Percentiles rank a stretch among this genome's conserved stretches.
phyloP scores from a whole-genome alignment of 30 jellyfish, hydroid and myxozoan genomes.

The Catostylus mosaicus region DNA sequence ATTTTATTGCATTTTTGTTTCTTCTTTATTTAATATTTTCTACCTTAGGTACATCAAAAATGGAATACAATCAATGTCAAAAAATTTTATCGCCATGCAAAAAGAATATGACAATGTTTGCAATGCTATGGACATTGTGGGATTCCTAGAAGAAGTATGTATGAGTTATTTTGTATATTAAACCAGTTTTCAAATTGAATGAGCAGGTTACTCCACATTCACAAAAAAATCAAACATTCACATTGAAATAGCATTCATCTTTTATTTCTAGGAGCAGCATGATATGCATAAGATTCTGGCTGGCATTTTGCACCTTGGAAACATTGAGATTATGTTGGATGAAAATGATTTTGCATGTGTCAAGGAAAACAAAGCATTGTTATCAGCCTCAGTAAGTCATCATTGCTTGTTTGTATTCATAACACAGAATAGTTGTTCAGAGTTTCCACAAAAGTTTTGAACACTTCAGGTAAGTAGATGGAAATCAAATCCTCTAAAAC shows the following conservation, averaged over 20 bases:
- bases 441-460: too few relatives aligned
- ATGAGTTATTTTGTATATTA: neutral
- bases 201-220: too few relatives aligned
- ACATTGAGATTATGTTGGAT: slow-evolving; percentile 39
- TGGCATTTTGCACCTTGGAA: slow-evolving; percentile 74
- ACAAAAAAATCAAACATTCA: too few relatives aligned
- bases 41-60: slow-evolving; percentile 49
- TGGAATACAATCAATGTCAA: slow-evolving; percentile 29
- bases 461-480: too few relatives aligned
- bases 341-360: slow-evolving; percentile 56
- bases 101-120: slow-evolving; percentile 48
- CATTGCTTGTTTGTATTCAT: too few relatives aligned
- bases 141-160: slow-evolving; percentile 45
- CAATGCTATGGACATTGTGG: slow-evolving; percentile 74
- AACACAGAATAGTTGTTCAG: neutral
- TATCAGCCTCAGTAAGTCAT: slow-evolving; percentile 39
- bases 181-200: too few relatives aligned
- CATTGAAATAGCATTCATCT: neutral
- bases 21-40: neutral
- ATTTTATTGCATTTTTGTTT: too few relatives aligned
- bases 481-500: too few relatives aligned
- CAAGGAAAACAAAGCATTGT: slow-evolving; percentile 4
- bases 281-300: slow-evolving; percentile 57
- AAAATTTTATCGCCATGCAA: slow-evolving; percentile 16
- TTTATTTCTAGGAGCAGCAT: slow-evolving; percentile 43